These are phyloP conservation scores for Entomyzon cyanotis DNA, from an alignment of 2,113 vertebrate genomes.

Conservation along the genomic window DNA sequence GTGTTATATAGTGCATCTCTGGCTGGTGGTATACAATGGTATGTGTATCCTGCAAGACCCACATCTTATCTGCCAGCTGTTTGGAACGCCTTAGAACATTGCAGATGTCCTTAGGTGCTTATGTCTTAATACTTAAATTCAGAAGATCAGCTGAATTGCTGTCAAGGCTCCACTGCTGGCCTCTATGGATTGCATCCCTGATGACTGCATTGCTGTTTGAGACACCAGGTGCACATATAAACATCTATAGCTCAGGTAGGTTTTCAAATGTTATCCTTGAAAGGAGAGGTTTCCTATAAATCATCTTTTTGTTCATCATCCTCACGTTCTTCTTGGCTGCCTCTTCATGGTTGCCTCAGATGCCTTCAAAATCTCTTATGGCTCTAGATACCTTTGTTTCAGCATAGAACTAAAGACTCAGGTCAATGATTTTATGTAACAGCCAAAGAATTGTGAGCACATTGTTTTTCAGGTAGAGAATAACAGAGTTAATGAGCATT, in stretches of 20 bases:
- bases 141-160: not conserved
- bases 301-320: not conserved
- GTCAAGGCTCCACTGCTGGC: not conserved
- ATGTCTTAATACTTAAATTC: not conserved
- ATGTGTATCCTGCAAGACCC: not conserved
- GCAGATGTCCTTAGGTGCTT: not conserved
- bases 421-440: not conserved
- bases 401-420: not conserved
- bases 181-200: not conserved
- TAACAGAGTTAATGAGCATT: not conserved
- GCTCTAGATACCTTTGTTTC: not conserved
- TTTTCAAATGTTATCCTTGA: not conserved
- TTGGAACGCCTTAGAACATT: not conserved
- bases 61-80: not conserved
- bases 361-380: not conserved
- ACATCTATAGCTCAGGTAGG: not conserved
- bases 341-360: not conserved
- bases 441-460: not conserved
- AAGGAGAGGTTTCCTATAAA: not conserved
- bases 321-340: too few relatives aligned
- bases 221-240: not conserved
- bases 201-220: not conserved
- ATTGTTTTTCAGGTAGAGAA: not conserved
- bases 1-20: not conserved
- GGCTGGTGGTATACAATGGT: not conserved